Conservation (phyloP, 1,140 invertebrate species). For the Rhagoletis pomonella region DNA sequence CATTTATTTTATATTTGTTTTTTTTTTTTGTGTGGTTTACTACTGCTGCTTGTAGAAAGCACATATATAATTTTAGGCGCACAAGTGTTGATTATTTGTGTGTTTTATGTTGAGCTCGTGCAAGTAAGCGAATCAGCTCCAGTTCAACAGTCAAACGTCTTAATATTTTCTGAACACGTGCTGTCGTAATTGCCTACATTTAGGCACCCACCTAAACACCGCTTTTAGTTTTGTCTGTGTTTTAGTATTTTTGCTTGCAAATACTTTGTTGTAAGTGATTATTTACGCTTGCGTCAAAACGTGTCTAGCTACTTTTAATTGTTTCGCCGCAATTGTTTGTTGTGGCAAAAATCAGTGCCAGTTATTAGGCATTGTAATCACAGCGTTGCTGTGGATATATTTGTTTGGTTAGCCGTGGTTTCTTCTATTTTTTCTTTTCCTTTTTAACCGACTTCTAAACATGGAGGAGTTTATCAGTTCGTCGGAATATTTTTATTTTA, state of each 20-base stretch:
- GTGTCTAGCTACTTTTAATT: slow-evolving; percentile 48
- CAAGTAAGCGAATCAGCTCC: neutral
- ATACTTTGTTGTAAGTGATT: neutral
- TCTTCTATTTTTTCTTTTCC: too few species aligned
- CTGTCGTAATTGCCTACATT: slow-evolving; percentile 30
- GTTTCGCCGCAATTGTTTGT: slow-evolving; percentile 38
- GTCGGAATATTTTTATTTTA: too few species aligned
- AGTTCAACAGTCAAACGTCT: neutral
- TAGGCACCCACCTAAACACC: slow-evolving; percentile 3
- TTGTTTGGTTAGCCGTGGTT: too few species aligned
- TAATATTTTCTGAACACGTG: neutral
- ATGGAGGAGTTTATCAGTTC: too few species aligned
- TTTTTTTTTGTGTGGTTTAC: neutral
- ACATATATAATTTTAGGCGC: slow-evolving; percentile 18
- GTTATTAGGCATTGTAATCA: slow-evolving; percentile 18
- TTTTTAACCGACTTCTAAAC: too few species aligned
- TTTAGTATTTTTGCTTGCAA: neutral
- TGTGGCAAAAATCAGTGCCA: neutral
- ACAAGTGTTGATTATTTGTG: slow-evolving; percentile 8
- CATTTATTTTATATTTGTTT: slow-evolving; percentile 46
- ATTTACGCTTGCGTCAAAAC: slow-evolving; percentile 3
- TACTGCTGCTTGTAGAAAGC: neutral
- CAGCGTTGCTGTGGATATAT: neutral
- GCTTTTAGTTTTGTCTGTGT: neutral
- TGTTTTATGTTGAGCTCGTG: too few species aligned